Evolutionary conservation across 2,888 invertebrate genomes (phyloP).

Genomic region (Himalopsyche anomala): DNA sequence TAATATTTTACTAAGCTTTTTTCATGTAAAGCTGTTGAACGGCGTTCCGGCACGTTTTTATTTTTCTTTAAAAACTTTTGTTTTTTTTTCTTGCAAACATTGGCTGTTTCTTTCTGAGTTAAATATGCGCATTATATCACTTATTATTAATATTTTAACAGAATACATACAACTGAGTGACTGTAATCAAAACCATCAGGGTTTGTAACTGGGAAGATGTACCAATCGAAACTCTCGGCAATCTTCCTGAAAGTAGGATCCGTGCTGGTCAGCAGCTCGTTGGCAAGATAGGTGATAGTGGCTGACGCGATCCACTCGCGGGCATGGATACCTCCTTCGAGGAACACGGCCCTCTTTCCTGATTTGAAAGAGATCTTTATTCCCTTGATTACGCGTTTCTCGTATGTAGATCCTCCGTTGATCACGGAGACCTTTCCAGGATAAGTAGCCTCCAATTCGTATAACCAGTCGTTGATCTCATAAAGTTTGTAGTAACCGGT

Average conservation of each 20-base stretch:
- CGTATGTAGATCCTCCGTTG: conserved; percentile 77
- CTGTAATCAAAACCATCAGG: conserved; percentile 85
- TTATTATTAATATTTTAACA: no score
- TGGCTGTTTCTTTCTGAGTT: no score
- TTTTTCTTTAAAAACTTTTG: no score
- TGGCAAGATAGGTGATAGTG: conserved; percentile 82
- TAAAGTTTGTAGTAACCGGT: conserved; percentile 77
- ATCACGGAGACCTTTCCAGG: conserved; percentile 75
- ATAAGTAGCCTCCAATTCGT: conserved; percentile 73
- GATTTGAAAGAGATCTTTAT: conserved; percentile 73
- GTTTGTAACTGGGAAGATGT: conserved; percentile 84
- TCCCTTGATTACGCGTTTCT: conserved; percentile 79
- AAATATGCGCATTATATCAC: no score
- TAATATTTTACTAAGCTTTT: no score
- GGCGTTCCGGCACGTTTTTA: no score
- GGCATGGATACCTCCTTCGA: conserved; percentile 81
- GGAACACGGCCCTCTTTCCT: conserved; percentile 78
- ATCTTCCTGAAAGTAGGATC: conserved; percentile 76
- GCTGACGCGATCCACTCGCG: conserved; percentile 87
- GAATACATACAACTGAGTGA: conserved; percentile 76
- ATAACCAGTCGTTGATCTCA: conserved; percentile 79
- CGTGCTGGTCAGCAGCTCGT: conserved; percentile 80
- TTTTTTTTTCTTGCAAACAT: no score
- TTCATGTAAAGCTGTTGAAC: no score
- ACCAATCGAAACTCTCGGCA: conserved; percentile 84